Evolutionary conservation across 2,888 invertebrate genomes (phyloP).

Genomic region (Abscondita cerata): DNA sequence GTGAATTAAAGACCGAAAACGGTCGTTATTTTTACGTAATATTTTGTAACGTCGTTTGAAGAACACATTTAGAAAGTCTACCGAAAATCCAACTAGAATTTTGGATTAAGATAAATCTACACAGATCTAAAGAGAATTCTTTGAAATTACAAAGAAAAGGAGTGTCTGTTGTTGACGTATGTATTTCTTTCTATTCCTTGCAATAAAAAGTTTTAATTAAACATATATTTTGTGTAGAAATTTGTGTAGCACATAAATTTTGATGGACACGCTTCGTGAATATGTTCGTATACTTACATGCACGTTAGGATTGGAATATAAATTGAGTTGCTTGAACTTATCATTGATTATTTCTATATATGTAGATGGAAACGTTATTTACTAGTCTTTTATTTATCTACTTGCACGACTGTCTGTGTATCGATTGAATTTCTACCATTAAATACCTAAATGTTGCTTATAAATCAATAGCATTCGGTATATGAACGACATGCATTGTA

Average conservation of each 20-base stretch:
- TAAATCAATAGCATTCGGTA: too few relatives aligned
- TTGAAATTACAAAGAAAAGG: constrained; percentile 10
- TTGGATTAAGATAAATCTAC: constrained; percentile 20
- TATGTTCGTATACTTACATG: too few relatives aligned
- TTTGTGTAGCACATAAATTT: not conserved
- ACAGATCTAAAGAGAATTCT: constrained; percentile 15
- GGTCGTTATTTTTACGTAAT: constrained; percentile 16
- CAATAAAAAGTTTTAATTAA: constrained; percentile 1
- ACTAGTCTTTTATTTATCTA: constrained; percentile 6
- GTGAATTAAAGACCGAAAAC: constrained; percentile 13
- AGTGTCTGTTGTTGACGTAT: not conserved
- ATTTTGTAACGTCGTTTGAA: constrained; percentile 14
- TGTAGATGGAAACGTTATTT: not conserved
- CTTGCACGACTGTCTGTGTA: not conserved
- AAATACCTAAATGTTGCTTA: too few relatives aligned
- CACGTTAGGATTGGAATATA: not conserved
- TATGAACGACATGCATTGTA: too few relatives aligned
- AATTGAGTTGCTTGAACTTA: constrained; percentile 2
- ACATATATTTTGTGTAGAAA: not conserved
- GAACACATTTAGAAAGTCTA: constrained; percentile 22
- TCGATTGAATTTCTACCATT: not conserved
- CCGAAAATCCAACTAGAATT: constrained; percentile 13
- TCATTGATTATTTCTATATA: constrained; percentile 1
- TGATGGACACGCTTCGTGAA: not conserved
- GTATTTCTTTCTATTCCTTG: too few relatives aligned